phyloP scores from a whole-genome alignment of 2,113 vertebrate genomes.

The Semicossyphus pulcher region DNA sequence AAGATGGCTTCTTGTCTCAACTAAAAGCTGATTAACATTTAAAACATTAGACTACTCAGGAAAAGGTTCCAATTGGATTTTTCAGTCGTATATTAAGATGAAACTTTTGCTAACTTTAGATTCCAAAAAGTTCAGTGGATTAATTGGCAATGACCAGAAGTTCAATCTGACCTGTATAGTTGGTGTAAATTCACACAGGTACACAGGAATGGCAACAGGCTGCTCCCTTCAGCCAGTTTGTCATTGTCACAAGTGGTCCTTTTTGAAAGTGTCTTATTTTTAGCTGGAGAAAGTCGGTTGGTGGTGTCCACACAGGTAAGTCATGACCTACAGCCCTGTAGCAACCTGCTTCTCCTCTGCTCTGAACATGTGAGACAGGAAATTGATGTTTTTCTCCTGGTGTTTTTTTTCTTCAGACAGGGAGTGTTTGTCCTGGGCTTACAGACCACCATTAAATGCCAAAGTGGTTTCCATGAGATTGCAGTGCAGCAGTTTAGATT shows the following conservation, averaged over 20 bases:
- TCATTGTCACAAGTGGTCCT: background rate
- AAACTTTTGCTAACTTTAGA: no score
- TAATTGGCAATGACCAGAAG: background rate
- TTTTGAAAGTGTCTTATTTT: background rate
- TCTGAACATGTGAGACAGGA: constrained; percentile 2
- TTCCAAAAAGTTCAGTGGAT: no score
- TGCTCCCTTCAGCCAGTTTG: background rate
- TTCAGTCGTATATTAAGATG: no score
- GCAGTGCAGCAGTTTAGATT: background rate
- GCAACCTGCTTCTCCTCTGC: background rate
- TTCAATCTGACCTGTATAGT: background rate
- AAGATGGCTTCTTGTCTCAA: background rate
- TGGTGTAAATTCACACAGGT: background rate
- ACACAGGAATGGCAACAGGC: background rate
- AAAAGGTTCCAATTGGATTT: background rate
- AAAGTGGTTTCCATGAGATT: background rate
- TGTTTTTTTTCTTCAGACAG: background rate
- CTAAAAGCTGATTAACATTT: background rate
- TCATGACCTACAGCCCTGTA: constrained; percentile 12
- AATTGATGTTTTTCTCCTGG: background rate
- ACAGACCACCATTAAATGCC: background rate
- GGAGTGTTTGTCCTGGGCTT: constrained; percentile 4
- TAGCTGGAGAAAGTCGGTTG: accelerated
- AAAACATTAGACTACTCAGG: no score
- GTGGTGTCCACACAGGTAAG: background rate